Percentiles rank a stretch among this genome's conserved stretches.
These are phyloP conservation scores for Penaeus monodon DNA, from an alignment of 2,888 invertebrate genomes.

Conservation along the genomic window DNA sequence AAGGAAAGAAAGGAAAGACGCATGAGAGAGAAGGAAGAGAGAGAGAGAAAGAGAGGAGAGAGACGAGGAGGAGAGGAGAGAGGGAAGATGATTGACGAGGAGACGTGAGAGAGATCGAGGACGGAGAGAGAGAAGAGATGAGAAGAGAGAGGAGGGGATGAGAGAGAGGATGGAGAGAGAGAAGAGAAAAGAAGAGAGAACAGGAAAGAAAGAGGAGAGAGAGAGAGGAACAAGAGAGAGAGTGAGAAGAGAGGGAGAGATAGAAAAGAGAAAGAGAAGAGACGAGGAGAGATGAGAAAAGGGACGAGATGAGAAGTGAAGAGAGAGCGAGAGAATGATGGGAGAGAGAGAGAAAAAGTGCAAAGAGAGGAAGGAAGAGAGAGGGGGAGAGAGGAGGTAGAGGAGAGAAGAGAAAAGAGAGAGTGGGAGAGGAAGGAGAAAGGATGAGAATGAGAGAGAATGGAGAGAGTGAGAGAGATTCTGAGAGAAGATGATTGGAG, in stretches of 20 bases:
- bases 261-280: background rate
- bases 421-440: background rate
- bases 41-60: too few relatives aligned
- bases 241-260: background rate
- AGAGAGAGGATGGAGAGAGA: background rate
- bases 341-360: rapidly evolving
- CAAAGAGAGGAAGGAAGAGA: too few relatives aligned
- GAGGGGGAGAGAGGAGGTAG: background rate
- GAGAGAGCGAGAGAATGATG: too few relatives aligned
- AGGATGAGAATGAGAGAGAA: too few relatives aligned
- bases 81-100: too few relatives aligned
- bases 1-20: too few relatives aligned
- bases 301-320: background rate
- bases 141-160: background rate
- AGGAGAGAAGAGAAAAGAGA: background rate
- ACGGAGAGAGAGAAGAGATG: too few relatives aligned
- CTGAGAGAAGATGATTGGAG: too few relatives aligned
- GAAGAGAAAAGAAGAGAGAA: background rate
- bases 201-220: too few relatives aligned
- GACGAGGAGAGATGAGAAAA: background rate
- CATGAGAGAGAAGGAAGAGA: too few relatives aligned
- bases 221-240: background rate
- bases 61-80: too few relatives aligned
- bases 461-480: background rate
- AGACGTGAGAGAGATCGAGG: too few relatives aligned